Conservation (phyloP, 2,113 vertebrate genomes). For the Nesogale talazaci region DNA sequence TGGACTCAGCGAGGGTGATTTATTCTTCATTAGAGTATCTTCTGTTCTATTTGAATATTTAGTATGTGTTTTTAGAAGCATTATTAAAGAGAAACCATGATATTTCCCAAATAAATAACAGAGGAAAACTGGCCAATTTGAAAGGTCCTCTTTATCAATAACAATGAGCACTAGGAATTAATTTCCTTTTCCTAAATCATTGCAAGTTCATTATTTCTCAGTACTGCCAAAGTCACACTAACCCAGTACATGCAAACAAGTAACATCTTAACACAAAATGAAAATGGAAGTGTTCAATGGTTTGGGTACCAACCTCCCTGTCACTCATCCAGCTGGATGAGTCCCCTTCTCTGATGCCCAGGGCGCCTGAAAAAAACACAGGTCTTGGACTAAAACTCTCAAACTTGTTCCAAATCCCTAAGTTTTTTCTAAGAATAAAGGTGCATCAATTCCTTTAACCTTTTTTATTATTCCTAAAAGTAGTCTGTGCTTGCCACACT, state of each 20-base stretch:
- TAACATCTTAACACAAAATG: neutral
- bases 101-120: constrained; percentile 33
- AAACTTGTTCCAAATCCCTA: no score
- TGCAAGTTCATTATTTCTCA: neutral
- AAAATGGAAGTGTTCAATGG: no score
- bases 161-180: neutral
- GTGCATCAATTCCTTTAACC: neutral
- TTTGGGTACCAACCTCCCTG: no score
- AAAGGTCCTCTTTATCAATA: neutral
- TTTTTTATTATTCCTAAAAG: neutral
- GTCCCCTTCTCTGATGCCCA: no score
- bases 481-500: neutral
- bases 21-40: neutral
- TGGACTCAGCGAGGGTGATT: neutral
- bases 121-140: neutral
- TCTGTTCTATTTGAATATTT: constrained; percentile 26
- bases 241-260: neutral
- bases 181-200: constrained; percentile 22
- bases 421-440: no score
- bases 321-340: no score
- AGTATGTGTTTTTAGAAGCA: neutral
- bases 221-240: neutral
- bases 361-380: no score
- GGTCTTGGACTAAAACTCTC: no score
- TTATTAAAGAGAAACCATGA: constrained; percentile 18